Conservation (phyloP, 2,888 invertebrate genomes). For the Anoplius nigerrimus region DNA sequence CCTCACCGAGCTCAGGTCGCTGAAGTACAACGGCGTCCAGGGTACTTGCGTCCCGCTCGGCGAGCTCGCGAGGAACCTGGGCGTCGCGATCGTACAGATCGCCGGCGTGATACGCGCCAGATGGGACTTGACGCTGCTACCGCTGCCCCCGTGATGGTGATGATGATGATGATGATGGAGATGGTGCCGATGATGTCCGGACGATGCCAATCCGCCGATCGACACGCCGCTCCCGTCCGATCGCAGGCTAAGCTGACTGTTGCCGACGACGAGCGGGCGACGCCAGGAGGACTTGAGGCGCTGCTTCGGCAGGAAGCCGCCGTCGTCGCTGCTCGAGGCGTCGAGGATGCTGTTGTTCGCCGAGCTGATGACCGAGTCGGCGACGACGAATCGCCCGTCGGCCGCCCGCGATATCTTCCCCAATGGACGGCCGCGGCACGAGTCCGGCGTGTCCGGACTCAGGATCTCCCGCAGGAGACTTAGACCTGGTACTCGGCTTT, state of each 20-base stretch:
- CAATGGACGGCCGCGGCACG: constrained; percentile 75
- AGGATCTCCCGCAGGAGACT: constrained; percentile 82
- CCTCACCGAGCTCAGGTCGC: constrained; percentile 91
- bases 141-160: constrained; percentile 52
- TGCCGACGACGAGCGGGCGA: constrained; percentile 78
- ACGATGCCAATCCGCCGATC: constrained; percentile 52
- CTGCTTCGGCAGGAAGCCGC: constrained; percentile 84
- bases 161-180: constrained; percentile 47
- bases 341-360: constrained; percentile 79
- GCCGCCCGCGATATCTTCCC: constrained; percentile 84
- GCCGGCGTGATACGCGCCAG: constrained; percentile 52
- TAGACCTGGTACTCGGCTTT: constrained; percentile 96
- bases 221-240: constrained; percentile 81
- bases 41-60: constrained; percentile 80
- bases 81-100: constrained; percentile 65
- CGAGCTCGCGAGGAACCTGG: constrained; percentile 75
- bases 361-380: constrained; percentile 76
- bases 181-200: constrained; percentile 40
- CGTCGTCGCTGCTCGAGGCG: constrained; percentile 87
- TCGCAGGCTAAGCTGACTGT: constrained; percentile 82
- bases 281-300: constrained; percentile 70
- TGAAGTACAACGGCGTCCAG: constrained; percentile 86
- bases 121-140: constrained; percentile 44
- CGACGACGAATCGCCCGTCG: constrained; percentile 85
- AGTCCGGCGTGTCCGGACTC: constrained; percentile 74